Conservation (phyloP, 2,888 invertebrate species). For the Phanerotoma sp. region DNA sequence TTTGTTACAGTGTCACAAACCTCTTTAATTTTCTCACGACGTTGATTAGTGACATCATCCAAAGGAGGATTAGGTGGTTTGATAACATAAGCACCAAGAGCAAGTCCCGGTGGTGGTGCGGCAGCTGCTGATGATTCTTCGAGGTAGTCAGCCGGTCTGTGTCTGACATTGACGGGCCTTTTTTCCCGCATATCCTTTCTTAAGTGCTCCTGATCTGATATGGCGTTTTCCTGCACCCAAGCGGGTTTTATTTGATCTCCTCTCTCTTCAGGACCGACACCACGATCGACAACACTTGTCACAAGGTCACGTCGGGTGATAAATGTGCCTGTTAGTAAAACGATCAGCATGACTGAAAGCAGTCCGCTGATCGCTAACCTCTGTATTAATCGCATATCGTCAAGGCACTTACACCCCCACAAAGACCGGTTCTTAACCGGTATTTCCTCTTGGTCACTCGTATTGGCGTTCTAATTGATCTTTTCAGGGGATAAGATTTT, state of each 20-base stretch:
- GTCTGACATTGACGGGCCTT: constrained; percentile 35
- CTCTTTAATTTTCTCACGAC: constrained; percentile 56
- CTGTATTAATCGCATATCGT: constrained; percentile 53
- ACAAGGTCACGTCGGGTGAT: constrained; percentile 49
- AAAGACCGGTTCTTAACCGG: constrained; percentile 39
- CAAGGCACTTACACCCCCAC: constrained; percentile 39
- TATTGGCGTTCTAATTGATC: constrained; percentile 34
- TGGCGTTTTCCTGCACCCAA: constrained; percentile 50
- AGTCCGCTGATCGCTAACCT: constrained; percentile 54
- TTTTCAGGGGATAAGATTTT: not conserved
- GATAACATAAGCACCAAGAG: constrained; percentile 39
- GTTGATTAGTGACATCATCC: constrained; percentile 51
- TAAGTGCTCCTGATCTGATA: constrained; percentile 42
- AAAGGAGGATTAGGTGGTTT: constrained; percentile 49
- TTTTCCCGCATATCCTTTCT: constrained; percentile 26
- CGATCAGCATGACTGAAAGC: constrained; percentile 52
- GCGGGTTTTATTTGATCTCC: constrained; percentile 48
- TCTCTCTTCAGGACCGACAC: constrained; percentile 49
- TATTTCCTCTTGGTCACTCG: constrained; percentile 42
- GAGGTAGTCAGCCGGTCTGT: constrained; percentile 28
- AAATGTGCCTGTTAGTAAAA: constrained; percentile 51
- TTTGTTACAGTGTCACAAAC: constrained; percentile 30
- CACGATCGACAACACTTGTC: constrained; percentile 47
- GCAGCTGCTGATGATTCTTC: constrained; percentile 38
- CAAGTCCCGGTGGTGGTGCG: constrained; percentile 36